Base-by-base conservation (phyloP, 2,797 vertebrate species). In the Hippoglossus hippoglossus region DNA sequence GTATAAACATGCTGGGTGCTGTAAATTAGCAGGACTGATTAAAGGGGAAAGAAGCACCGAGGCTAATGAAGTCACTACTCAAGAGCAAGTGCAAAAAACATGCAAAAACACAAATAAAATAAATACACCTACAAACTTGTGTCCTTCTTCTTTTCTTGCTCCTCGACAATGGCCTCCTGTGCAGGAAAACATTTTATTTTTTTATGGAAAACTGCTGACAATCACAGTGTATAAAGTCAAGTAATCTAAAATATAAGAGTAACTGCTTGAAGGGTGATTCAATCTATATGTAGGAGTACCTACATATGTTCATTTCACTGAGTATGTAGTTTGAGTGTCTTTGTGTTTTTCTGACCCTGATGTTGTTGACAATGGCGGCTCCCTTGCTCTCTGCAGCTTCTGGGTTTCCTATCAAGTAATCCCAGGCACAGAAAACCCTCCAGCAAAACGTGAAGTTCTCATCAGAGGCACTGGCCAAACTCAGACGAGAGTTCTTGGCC, bases 381-480 rank as follows among this genome's bases (percentile, higher is more conserved):
- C 96, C 95, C 92, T 99, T 99, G 93, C 98, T 99, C 88, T 99
- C 97, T 0, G 98, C 97, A 28, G 98, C 98, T 87, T 99, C 98
- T 0, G 95, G 95, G 82, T 98, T 99, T 54, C 98, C 98, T 28
- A 99, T 99, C 77, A 99, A 94, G 79, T 97, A 99, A 82, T 99
- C 98, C 98, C 98, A 99, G 41, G 98, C 98, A 51, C 98, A 99
- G 86, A 99, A 99, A 1, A 99, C 90, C n/a, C 96, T 92, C 98
- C 98, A 99, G 80, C 98, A 99, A 92, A 99, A 99, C 0, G 98
- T 97, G 65, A 97, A 99, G 89, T 96, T 98, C 91, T 99, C 98
- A 67, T 96, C 95, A 5, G 97, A 98, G 7, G 97, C 96, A 0
- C 97, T 97, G 67, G 97, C 96, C 47, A 99, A 93, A 91, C 97